Conservation (phyloP, 2,888 invertebrate species). For the Sarcophaga variegata region DNA sequence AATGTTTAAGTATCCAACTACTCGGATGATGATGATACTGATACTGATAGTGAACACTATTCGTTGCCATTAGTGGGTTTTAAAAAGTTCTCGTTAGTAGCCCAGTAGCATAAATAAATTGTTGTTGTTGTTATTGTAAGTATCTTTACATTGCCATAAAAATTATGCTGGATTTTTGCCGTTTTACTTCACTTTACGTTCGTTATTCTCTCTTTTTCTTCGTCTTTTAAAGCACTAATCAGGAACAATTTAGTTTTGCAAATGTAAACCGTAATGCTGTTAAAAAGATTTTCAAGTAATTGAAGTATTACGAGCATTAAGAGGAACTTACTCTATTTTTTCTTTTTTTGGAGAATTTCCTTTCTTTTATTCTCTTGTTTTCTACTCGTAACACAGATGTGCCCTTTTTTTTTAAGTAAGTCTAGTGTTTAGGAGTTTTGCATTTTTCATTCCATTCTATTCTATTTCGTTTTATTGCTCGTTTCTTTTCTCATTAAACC, state of each 20-base stretch:
- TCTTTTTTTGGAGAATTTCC: too few species aligned
- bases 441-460: neutral
- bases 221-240: neutral
- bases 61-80: conserved; percentile 44
- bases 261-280: neutral
- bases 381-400: neutral
- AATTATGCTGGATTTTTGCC: conserved; percentile 26
- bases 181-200: neutral
- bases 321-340: neutral
- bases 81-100: conserved; percentile 30
- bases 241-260: neutral
- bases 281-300: conserved; percentile 12
- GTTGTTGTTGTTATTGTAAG: conserved; percentile 29
- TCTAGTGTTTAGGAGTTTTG: neutral
- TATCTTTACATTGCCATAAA: conserved; percentile 32
- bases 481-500: too few species aligned
- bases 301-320: neutral
- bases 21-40: neutral
- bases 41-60: neutral
- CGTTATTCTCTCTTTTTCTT: neutral
- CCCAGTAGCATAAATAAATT: conserved; percentile 12
- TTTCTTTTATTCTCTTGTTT: too few species aligned
- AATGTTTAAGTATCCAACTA: conserved; percentile 35
- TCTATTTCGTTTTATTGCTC: neutral
- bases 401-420: neutral